Percentiles rank a stretch among this genome's conserved stretches.
Evolutionary conservation across 2,113 vertebrate genomes (phyloP).

Genomic region (Cinclus cinclus): DNA sequence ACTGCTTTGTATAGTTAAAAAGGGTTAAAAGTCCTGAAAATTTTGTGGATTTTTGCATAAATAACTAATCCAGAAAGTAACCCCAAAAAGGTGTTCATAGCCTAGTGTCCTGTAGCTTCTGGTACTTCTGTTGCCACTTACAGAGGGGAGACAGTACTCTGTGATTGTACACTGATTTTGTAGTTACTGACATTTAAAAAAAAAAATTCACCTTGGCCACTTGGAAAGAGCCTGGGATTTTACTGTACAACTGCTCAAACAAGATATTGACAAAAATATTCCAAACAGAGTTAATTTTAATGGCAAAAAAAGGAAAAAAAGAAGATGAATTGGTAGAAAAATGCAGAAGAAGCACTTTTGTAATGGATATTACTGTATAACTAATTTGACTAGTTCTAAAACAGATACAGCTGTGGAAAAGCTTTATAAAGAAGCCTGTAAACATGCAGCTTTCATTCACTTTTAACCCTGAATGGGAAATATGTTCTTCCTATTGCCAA

Average conservation of each 20-base stretch:
- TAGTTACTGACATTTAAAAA: neutral
- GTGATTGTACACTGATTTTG: neutral
- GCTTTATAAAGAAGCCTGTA: neutral
- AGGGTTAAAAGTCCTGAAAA: neutral
- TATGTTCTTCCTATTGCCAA: neutral
- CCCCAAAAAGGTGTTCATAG: neutral
- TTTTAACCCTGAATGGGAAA: neutral
- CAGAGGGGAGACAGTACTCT: neutral
- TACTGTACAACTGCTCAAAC: neutral
- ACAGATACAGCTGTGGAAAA: neutral
- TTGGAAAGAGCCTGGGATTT: neutral
- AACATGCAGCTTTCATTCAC: neutral
- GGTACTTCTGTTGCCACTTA: neutral
- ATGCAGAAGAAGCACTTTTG: neutral
- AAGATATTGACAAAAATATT: neutral
- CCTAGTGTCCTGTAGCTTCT: neutral
- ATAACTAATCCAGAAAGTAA: neutral
- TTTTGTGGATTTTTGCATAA: neutral
- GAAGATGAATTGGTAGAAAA: neutral
- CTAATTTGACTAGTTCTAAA: constrained; percentile 1
- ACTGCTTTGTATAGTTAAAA: neutral
- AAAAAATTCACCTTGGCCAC: neutral
- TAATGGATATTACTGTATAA: neutral
- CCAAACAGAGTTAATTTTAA: neutral
- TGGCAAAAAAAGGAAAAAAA: neutral